Evolutionary conservation across 2,888 invertebrate genomes (phyloP).

Genomic region (Phania funesta): DNA sequence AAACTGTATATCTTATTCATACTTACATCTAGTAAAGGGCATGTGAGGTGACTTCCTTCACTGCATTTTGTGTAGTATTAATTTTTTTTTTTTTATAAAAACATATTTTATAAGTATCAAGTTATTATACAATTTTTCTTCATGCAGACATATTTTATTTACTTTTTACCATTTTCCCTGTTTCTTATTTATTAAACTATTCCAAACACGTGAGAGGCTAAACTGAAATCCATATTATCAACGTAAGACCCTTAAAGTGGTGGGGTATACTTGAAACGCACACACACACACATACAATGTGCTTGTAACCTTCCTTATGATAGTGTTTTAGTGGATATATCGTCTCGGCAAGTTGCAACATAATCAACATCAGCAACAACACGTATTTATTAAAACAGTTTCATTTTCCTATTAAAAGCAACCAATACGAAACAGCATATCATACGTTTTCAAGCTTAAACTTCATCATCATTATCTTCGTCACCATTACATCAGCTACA

Average conservation of each 20-base stretch:
- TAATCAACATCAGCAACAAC: background rate
- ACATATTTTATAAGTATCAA: too few species aligned
- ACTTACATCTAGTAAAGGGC: too few species aligned
- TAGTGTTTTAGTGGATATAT: background rate
- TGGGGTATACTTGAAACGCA: background rate
- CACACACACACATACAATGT: background rate
- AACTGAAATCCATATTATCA: background rate
- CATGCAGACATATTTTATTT: conserved; percentile 11
- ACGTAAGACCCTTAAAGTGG: conserved; percentile 1
- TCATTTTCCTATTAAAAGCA: conserved; percentile 28
- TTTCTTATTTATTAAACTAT: conserved; percentile 49
- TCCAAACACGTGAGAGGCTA: conserved; percentile 61
- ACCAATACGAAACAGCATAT: background rate
- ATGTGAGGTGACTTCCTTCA: too few species aligned
- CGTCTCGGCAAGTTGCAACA: conserved; percentile 7
- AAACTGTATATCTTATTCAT: too few species aligned
- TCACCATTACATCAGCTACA: conserved; percentile 2
- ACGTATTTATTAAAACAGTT: conserved; percentile 46
- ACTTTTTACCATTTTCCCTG: conserved; percentile 5
- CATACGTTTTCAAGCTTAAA: conserved; percentile 19
- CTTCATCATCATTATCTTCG: conserved; percentile 23
- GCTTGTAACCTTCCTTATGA: background rate
- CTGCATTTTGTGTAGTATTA: too few species aligned
- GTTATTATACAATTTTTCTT: too few species aligned
- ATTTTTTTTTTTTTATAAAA: too few species aligned